A percentile compares a stretch with the other conserved stretches of the same genome.
These are phyloP conservation scores for Hirtodrosophila trivittata DNA, from an alignment of 2,888 invertebrate genomes.

Conservation along the genomic window DNA sequence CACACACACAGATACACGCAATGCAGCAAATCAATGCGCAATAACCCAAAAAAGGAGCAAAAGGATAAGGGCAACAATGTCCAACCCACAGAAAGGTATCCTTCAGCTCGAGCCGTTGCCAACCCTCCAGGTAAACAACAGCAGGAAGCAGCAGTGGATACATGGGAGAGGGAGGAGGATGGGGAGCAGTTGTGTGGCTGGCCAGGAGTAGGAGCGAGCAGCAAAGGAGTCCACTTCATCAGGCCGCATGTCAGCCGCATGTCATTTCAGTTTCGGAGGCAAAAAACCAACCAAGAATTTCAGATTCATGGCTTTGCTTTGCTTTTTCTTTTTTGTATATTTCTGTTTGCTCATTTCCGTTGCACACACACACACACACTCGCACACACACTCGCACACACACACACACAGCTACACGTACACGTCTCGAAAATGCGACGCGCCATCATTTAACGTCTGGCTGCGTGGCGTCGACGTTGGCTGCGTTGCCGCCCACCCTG, in stretches of 20 bases:
- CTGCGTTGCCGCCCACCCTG: slow-evolving; percentile 24
- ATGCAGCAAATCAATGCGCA: slow-evolving; percentile 66
- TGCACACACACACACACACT: slow-evolving; percentile 43
- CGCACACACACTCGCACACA: slow-evolving; percentile 4
- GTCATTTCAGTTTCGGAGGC: slow-evolving; percentile 60
- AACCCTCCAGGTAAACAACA: slow-evolving; percentile 25
- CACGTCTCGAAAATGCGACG: slow-evolving; percentile 52
- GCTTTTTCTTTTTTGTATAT: slow-evolving; percentile 25
- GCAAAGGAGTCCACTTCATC: slow-evolving; percentile 41
- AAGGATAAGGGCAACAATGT: slow-evolving; percentile 34
- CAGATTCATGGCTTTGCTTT: slow-evolving; percentile 68
- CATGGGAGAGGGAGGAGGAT: rapidly evolving
- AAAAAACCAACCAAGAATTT: slow-evolving; percentile 65
- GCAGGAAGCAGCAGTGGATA: not conserved
- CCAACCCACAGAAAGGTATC: not conserved
- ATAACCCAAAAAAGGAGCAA: slow-evolving; percentile 27
- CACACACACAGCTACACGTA: slow-evolving; percentile 2
- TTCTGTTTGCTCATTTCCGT: slow-evolving; percentile 74
- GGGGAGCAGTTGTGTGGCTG: not conserved
- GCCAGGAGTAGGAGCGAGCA: not conserved
- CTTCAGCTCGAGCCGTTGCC: not conserved
- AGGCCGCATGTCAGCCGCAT: slow-evolving; percentile 64
- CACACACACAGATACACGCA: slow-evolving; percentile 48
- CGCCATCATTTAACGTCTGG: slow-evolving; percentile 66
- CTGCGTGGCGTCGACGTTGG: slow-evolving; percentile 51